A percentile compares a stretch with the other conserved stretches of the same genome.
Conservation (phyloP, 2,797 vertebrate species). For the Melanotaenia pygmaea region DNA sequence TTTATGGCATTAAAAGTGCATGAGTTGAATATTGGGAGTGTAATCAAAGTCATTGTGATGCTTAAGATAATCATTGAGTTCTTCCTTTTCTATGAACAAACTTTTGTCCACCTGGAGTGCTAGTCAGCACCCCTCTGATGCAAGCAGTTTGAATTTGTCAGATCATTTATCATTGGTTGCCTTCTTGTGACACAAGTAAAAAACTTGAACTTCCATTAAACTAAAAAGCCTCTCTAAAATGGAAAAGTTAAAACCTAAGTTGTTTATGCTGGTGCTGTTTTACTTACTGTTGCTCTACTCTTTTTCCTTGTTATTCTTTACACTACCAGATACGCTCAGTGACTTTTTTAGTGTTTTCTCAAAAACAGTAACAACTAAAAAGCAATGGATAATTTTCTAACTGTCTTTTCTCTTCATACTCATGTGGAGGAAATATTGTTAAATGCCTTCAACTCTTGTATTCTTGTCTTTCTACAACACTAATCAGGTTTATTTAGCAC, state of each 20-base stretch:
- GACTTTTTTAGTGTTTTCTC: constrained; percentile 10
- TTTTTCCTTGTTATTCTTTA: constrained; percentile 1
- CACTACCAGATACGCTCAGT: constrained; percentile 33
- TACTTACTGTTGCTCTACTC: constrained; percentile 7
- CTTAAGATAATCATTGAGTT: constrained; percentile 54
- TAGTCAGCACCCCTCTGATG: constrained; percentile 29
- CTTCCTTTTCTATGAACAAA: constrained; percentile 42
- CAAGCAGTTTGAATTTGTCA: constrained; percentile 37
- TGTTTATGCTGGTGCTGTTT: constrained; percentile 66
- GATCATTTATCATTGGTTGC: constrained; percentile 33
- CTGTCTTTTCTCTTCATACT: neutral
- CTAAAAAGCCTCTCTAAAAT: constrained; percentile 53
- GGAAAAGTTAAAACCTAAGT: constrained; percentile 46
- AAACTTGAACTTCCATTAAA: constrained; percentile 57
- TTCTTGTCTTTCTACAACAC: constrained; percentile 46
- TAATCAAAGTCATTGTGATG: constrained; percentile 26
- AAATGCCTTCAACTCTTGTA: constrained; percentile 42
- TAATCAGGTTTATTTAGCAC: constrained; percentile 69
- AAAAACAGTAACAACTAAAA: constrained; percentile 12
- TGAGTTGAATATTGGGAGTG: constrained; percentile 1
- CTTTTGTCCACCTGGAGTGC: constrained; percentile 26
- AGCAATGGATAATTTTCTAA: constrained; percentile 2
- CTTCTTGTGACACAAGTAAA: constrained; percentile 38
- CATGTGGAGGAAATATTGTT: constrained; percentile 40
- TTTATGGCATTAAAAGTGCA: constrained; percentile 46